These are phyloP conservation scores for Diachrysia chrysitis DNA, from an alignment of 2,888 invertebrate genomes.

Conservation along the genomic window DNA sequence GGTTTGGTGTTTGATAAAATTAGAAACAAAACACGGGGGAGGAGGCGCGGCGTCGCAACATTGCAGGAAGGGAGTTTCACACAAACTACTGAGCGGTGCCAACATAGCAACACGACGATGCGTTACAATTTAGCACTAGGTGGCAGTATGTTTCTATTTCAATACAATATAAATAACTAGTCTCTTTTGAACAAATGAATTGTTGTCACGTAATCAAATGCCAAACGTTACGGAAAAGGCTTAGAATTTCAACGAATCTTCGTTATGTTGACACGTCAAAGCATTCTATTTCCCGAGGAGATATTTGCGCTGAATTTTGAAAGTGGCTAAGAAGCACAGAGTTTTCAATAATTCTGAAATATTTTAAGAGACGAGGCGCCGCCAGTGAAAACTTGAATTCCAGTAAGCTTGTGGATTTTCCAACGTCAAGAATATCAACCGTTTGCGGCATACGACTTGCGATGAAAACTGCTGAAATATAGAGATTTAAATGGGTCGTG, in stretches of 20 bases:
- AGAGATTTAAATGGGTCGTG: neutral
- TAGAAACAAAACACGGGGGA: too few species aligned
- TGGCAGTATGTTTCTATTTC: neutral
- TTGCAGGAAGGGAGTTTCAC: too few species aligned
- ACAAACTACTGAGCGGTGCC: too few species aligned
- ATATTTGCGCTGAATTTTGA: neutral
- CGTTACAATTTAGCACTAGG: too few species aligned
- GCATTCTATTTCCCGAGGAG: neutral
- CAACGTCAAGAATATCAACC: neutral
- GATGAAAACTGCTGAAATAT: neutral
- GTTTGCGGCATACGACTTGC: neutral
- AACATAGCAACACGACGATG: too few species aligned
- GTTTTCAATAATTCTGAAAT: neutral
- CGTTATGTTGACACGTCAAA: slow-evolving; percentile 4
- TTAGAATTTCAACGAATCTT: slow-evolving; percentile 12
- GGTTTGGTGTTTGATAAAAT: too few species aligned
- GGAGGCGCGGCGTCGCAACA: too few species aligned
- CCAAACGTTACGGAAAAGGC: neutral
- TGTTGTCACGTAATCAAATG: neutral
- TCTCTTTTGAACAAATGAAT: too few species aligned
- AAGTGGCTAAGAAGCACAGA: neutral
- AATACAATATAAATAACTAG: neutral
- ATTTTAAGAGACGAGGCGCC: neutral
- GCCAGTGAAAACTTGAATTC: neutral
- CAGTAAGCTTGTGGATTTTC: neutral